These are phyloP conservation scores for Melanostigma gelatinosum DNA, from an alignment of 2,113 vertebrate species.

Conservation along the genomic window DNA sequence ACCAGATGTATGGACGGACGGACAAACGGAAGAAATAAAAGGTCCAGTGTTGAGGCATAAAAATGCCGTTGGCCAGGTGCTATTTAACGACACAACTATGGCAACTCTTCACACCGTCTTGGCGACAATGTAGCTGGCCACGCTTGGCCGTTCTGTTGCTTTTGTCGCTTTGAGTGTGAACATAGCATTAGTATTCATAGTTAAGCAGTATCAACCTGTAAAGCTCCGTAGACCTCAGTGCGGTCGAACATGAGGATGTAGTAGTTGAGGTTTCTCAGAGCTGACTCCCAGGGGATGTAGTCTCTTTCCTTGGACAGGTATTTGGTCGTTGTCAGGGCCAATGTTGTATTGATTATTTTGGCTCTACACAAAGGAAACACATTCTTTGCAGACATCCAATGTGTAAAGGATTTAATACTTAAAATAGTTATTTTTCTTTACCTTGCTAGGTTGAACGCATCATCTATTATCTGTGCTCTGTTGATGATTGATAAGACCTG, in stretches of 20 bases:
- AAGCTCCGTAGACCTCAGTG: conserved; percentile 84
- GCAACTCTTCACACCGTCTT: neutral
- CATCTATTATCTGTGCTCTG: conserved; percentile 92
- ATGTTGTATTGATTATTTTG: conserved; percentile 63
- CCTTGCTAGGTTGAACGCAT: conserved; percentile 94
- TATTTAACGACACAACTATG: neutral
- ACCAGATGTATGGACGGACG: neutral
- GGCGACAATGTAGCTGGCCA: neutral
- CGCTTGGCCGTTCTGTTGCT: neutral
- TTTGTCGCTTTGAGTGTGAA: neutral
- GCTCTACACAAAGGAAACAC: conserved; percentile 80
- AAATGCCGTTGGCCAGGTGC: neutral
- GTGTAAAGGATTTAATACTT: neutral
- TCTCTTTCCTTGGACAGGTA: conserved; percentile 83
- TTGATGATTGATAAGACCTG: conserved; percentile 90
- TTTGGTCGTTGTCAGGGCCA: conserved; percentile 87
- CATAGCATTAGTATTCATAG: neutral
- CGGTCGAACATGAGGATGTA: conserved; percentile 93
- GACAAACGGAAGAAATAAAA: neutral
- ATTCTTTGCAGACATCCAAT: neutral
- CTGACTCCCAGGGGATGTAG: conserved; percentile 92
- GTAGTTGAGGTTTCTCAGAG: conserved; percentile 86
- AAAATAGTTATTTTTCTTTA: conserved; percentile 61
- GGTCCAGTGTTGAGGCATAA: neutral
- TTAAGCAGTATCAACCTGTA: conserved; percentile 82